These are phyloP conservation scores for Calephelis nemesis DNA, from an alignment of 1,140 invertebrate genomes.

Conservation along the genomic window DNA sequence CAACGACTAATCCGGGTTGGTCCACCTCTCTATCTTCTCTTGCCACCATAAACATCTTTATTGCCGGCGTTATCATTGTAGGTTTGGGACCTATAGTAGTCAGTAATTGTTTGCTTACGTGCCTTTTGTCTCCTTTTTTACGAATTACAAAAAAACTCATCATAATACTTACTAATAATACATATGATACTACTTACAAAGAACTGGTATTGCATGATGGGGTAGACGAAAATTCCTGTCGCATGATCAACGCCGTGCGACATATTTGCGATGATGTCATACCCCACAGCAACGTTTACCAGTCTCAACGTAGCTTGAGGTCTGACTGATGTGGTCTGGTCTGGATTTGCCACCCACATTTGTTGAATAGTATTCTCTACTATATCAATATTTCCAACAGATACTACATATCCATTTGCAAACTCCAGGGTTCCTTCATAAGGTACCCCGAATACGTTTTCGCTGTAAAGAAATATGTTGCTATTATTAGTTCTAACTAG, in stretches of 20 bases:
- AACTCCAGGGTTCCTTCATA: constrained; percentile 27
- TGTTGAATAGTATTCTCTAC: constrained; percentile 33
- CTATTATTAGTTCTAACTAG: background rate
- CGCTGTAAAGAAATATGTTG: constrained; percentile 28
- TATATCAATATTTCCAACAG: constrained; percentile 32
- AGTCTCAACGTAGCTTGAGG: constrained; percentile 36
- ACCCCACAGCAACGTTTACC: constrained; percentile 32
- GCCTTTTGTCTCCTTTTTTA: too few relatives aligned
- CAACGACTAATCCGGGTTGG: too few relatives aligned
- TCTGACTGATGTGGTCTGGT: constrained; percentile 27
- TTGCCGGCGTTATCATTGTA: too few relatives aligned
- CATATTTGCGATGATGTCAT: constrained; percentile 30
- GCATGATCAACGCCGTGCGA: constrained; percentile 17
- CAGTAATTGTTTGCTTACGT: too few relatives aligned
- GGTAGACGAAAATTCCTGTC: constrained; percentile 31
- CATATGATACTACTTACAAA: constrained; percentile 14
- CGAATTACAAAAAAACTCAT: too few relatives aligned
- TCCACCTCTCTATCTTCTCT: too few relatives aligned
- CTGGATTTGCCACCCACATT: constrained; percentile 29
- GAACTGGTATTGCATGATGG: constrained; percentile 29
- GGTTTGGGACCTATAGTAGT: too few relatives aligned
- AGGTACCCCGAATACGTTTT: constrained; percentile 29
- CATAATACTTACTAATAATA: too few relatives aligned
- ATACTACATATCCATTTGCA: constrained; percentile 38
- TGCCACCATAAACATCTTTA: too few relatives aligned